phyloP scores from a whole-genome alignment of 2,113 vertebrate genomes.

The Panthera tigris region DNA sequence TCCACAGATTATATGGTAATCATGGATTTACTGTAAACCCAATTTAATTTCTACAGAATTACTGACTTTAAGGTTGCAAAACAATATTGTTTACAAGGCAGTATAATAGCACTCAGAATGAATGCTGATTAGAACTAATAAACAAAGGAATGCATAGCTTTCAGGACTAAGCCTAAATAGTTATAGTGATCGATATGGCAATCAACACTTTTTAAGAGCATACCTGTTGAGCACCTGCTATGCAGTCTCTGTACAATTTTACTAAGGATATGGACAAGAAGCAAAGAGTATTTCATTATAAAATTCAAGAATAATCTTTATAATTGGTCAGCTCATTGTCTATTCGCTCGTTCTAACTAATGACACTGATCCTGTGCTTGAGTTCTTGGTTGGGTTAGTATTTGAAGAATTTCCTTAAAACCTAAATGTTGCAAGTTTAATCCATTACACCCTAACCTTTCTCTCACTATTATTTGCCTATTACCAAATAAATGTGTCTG shows the following conservation, averaged over 20 bases:
- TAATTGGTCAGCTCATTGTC: not conserved
- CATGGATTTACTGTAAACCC: constrained; percentile 74
- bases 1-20: constrained; percentile 71
- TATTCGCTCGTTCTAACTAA: not conserved
- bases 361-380: not conserved
- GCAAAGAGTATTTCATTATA: not conserved
- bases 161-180: constrained; percentile 33
- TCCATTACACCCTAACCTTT: not conserved
- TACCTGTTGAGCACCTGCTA: not conserved
- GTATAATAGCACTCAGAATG: constrained; percentile 37
- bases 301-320: not conserved
- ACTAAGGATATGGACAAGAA: not conserved
- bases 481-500: not conserved
- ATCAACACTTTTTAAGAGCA: not conserved
- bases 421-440: not conserved
- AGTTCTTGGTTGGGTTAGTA: not conserved
- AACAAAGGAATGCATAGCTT: constrained; percentile 28
- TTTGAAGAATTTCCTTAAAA: constrained; percentile 8
- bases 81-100: constrained; percentile 62
- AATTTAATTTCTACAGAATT: constrained; percentile 74
- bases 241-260: not conserved
- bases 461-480: not conserved
- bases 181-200: constrained; percentile 39
- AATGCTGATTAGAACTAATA: constrained; percentile 64
- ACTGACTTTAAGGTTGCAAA: constrained; percentile 72